Evolutionary conservation across 2,797 vertebrate species (phyloP).

Genomic region (Helarctos malayanus): DNA sequence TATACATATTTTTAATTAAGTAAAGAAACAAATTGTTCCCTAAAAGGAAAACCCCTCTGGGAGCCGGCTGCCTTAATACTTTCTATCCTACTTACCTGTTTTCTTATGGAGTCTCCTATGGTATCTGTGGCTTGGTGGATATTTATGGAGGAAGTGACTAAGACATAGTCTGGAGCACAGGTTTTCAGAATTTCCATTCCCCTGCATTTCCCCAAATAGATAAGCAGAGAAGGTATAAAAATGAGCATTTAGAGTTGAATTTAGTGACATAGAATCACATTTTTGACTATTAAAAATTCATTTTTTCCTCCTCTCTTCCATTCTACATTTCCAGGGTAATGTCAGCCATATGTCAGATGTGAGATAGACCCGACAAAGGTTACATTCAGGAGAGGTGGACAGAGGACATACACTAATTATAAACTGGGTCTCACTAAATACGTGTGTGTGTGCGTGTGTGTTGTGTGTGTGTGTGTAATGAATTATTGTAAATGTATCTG

Average conservation of each 20-base stretch:
- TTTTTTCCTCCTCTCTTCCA: background rate
- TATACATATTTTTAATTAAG: background rate
- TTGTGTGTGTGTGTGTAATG: background rate
- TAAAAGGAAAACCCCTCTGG: background rate
- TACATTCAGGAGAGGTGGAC: background rate
- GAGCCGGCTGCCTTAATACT: background rate
- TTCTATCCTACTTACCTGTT: background rate
- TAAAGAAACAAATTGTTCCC: background rate
- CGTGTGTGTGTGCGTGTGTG: background rate
- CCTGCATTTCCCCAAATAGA: background rate
- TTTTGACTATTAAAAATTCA: background rate
- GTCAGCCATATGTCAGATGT: background rate
- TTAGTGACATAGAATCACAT: background rate
- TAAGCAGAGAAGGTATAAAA: background rate
- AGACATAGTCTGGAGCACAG: background rate
- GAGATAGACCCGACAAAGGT: background rate
- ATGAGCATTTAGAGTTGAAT: background rate
- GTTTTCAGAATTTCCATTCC: background rate
- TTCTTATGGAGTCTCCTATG: background rate
- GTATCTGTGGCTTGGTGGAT: background rate
- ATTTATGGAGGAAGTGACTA: background rate
- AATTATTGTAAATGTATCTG: background rate
- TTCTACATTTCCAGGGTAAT: background rate
- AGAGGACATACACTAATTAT: accelerated
- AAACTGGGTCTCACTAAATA: background rate